Evolutionary conservation across 2,888 invertebrate species (phyloP).

Genomic region (Spisula subtruncata): DNA sequence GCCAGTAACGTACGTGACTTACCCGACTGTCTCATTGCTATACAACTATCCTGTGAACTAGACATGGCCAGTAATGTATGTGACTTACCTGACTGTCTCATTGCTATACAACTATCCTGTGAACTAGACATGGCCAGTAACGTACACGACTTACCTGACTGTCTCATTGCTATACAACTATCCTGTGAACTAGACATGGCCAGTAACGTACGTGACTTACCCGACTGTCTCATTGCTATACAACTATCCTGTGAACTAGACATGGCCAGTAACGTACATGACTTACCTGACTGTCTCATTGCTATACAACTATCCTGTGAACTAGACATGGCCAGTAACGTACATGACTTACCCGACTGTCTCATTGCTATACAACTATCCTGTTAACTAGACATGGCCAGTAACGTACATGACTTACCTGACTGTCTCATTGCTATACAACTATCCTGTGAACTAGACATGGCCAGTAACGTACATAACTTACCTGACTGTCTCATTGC

Average conservation of each 20-base stretch:
- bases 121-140: constrained; percentile 96
- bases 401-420: too few relatives aligned
- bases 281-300: constrained; percentile 96
- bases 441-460: too few relatives aligned
- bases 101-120: constrained; percentile 96
- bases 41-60: constrained; percentile 96
- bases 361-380: too few relatives aligned
- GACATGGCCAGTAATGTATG: constrained; percentile 96
- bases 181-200: constrained; percentile 97
- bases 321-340: constrained; percentile 95
- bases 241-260: constrained; percentile 97
- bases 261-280: constrained; percentile 95
- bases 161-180: constrained; percentile 96
- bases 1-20: constrained; percentile 96
- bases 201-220: constrained; percentile 95
- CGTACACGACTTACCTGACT: constrained; percentile 96
- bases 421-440: too few relatives aligned
- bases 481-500: too few relatives aligned
- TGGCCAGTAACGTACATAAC: too few relatives aligned
- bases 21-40: constrained; percentile 96
- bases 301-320: constrained; percentile 97
- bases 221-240: constrained; percentile 95
- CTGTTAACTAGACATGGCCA: too few relatives aligned
- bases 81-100: constrained; percentile 96
- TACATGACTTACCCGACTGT: constrained; percentile 93